These are phyloP conservation scores for Acleris literana DNA, from an alignment of 2,888 invertebrate species.

Conservation along the genomic window DNA sequence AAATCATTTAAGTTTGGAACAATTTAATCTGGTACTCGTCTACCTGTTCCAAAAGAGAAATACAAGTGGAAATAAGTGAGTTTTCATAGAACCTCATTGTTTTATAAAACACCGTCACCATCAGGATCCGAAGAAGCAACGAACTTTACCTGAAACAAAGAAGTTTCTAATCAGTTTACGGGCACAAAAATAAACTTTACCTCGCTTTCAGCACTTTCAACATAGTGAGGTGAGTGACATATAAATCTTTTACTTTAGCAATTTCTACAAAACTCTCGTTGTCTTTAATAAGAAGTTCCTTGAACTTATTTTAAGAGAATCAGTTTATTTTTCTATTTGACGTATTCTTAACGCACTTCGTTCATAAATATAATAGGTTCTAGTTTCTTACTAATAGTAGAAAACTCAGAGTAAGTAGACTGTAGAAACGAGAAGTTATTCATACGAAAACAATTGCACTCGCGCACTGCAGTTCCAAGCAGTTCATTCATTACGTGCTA, in stretches of 20 bases:
- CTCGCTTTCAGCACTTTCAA: slow-evolving; percentile 21
- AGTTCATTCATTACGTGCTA: slow-evolving; percentile 26
- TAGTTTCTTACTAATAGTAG: no score
- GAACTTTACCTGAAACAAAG: slow-evolving; percentile 38
- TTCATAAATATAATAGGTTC: no score
- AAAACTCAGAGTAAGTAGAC: neutral
- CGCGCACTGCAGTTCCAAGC: slow-evolving; percentile 13
- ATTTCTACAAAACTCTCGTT: neutral
- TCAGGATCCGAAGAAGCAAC: slow-evolving; percentile 17
- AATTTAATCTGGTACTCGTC: no score
- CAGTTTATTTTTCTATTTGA: neutral
- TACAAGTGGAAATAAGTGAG: neutral
- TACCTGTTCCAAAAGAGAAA: neutral
- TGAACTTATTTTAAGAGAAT: neutral
- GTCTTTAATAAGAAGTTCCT: neutral
- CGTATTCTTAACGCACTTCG: neutral
- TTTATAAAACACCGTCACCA: slow-evolving; percentile 12
- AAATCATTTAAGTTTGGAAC: no score
- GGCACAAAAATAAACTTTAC: slow-evolving; percentile 14
- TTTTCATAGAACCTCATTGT: slow-evolving; percentile 15
- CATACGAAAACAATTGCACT: slow-evolving; percentile 24
- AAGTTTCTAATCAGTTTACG: slow-evolving; percentile 35
- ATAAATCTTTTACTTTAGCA: slow-evolving; percentile 8
- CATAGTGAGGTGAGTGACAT: slow-evolving; percentile 22
- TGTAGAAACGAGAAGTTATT: slow-evolving; percentile 14